phyloP scores from a whole-genome alignment of 2,888 invertebrate species.

The Spialia ferax region DNA sequence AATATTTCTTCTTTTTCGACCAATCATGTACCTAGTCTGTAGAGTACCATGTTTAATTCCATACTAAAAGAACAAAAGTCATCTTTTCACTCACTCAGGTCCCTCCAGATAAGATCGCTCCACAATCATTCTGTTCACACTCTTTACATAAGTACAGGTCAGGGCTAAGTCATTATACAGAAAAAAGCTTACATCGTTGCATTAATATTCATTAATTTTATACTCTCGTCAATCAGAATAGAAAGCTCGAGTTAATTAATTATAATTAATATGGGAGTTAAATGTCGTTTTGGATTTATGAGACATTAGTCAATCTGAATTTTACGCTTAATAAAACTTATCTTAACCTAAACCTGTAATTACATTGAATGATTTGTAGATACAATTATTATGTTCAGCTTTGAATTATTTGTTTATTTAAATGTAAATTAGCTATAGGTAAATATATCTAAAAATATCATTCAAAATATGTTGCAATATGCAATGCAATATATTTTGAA shows the following conservation, averaged over 20 bases:
- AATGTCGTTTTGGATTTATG: slow-evolving; percentile 21
- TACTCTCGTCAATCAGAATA: slow-evolving; percentile 23
- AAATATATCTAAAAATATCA: no score
- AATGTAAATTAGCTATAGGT: no score
- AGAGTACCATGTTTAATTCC: no score
- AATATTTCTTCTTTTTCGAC: no score
- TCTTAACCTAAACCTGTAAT: slow-evolving; percentile 3
- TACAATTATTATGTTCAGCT: not conserved
- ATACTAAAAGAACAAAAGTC: no score
- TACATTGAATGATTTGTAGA: not conserved
- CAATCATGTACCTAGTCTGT: no score
- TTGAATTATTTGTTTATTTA: no score
- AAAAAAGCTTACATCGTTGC: slow-evolving; percentile 8
- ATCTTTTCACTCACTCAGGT: no score
- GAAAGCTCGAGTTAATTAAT: slow-evolving; percentile 31
- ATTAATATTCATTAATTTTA: slow-evolving; percentile 35
- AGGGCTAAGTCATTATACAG: slow-evolving; percentile 14
- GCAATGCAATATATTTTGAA: no score
- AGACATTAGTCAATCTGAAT: slow-evolving; percentile 25
- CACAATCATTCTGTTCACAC: not conserved
- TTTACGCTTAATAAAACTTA: slow-evolving; percentile 13
- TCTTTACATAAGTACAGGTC: slow-evolving; percentile 13
- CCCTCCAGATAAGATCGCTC: not conserved
- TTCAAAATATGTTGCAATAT: no score
- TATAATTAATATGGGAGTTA: slow-evolving; percentile 8